phyloP scores from a whole-genome alignment of 2,888 invertebrate genomes.

The Drosophila anomelani region DNA sequence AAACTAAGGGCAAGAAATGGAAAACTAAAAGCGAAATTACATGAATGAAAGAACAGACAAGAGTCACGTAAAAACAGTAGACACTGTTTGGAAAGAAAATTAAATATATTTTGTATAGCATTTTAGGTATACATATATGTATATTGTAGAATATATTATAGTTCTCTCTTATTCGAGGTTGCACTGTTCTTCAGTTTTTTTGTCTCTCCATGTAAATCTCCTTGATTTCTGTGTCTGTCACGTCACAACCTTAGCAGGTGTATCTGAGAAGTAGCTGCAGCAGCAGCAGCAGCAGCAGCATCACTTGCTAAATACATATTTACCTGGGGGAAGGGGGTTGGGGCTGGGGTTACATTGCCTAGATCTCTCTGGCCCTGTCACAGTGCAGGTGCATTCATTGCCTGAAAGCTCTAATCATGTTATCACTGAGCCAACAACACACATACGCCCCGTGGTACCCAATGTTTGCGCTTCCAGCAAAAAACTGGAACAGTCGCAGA shows the following conservation, averaged over 20 bases:
- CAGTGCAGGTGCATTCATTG: constrained; percentile 49
- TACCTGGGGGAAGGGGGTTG: background rate
- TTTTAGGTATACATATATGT: too few species aligned
- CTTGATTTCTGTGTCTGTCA: constrained; percentile 24
- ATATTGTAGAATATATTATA: too few species aligned
- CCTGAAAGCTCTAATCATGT: constrained; percentile 54
- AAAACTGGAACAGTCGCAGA: constrained; percentile 13
- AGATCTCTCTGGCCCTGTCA: constrained; percentile 20
- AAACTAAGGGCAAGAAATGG: constrained; percentile 23
- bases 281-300: constrained; percentile 8
- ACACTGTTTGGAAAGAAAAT: background rate
- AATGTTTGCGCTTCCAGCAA: constrained; percentile 19
- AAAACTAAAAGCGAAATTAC: constrained; percentile 61
- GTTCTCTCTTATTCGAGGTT: background rate
- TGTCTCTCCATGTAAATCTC: constrained; percentile 2
- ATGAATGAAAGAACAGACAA: constrained; percentile 52
- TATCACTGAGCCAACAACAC: constrained; percentile 49
- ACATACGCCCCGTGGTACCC: constrained; percentile 33
- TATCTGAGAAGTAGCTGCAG: constrained; percentile 14
- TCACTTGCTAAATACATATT: constrained; percentile 48
- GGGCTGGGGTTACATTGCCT: background rate
- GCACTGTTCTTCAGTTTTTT: background rate
- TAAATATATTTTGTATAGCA: too few species aligned
- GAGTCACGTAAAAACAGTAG: constrained; percentile 11
- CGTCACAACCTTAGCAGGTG: constrained; percentile 25